Percentiles rank a stretch among this genome's conserved stretches.
These are phyloP conservation scores for Alviniconcha strummeri DNA, from an alignment of 2,888 invertebrate genomes.

Conservation along the genomic window DNA sequence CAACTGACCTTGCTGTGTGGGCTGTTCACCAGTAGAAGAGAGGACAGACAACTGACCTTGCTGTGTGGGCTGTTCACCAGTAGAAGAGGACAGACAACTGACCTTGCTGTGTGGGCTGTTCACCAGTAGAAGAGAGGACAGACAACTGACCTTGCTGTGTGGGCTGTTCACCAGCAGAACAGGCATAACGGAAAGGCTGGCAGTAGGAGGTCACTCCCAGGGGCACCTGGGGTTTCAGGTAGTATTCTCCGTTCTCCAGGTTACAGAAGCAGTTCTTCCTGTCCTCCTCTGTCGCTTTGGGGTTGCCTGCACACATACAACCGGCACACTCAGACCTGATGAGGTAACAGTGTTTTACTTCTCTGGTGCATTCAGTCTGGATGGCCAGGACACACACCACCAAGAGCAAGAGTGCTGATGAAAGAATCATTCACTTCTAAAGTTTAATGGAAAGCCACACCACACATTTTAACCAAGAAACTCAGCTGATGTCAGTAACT, in stretches of 20 bases:
- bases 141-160: background rate
- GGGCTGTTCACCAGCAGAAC: background rate
- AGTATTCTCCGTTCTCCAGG: slow-evolving; percentile 14
- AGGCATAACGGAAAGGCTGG: background rate
- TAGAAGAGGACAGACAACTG: too few relatives aligned
- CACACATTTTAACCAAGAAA: too few relatives aligned
- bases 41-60: background rate
- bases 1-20: background rate
- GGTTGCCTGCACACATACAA: slow-evolving; percentile 10
- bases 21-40: background rate
- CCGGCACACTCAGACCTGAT: background rate
- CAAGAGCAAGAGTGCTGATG: background rate
- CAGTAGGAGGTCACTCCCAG: slow-evolving; percentile 1
- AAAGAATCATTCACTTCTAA: background rate
- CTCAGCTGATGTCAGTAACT: too few relatives aligned
- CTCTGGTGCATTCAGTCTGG: too few relatives aligned
- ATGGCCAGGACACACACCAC: background rate
- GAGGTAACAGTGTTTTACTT: too few relatives aligned
- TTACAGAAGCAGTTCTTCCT: slow-evolving; percentile 17
- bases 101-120: too few relatives aligned
- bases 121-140: too few relatives aligned
- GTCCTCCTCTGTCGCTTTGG: background rate
- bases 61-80: too few relatives aligned
- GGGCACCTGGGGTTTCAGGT: slow-evolving; percentile 2
- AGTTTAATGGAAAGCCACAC: background rate